Percentiles rank a stretch among this genome's conserved stretches.
These are phyloP conservation scores for Heteropelma amictum DNA, from an alignment of 2,888 invertebrate genomes.

Conservation along the genomic window DNA sequence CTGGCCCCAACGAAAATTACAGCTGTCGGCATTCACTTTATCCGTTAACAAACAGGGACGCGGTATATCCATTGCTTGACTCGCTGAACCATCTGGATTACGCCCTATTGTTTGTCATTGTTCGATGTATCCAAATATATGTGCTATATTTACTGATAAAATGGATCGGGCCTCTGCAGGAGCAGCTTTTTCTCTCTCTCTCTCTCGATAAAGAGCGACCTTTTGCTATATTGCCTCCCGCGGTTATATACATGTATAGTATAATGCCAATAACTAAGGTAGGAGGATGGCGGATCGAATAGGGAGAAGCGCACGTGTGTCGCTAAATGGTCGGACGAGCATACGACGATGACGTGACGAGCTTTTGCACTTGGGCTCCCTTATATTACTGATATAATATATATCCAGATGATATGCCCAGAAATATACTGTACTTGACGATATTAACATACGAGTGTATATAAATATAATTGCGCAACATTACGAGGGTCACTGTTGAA, in stretches of 20 bases:
- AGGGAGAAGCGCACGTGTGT: neutral
- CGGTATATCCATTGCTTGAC: neutral
- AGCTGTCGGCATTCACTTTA: neutral
- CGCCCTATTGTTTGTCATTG: neutral
- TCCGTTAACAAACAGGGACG: neutral
- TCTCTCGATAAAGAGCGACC: no score
- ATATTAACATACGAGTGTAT: no score
- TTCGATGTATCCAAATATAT: neutral
- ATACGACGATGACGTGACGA: slow-evolving; percentile 43
- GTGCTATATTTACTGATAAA: neutral
- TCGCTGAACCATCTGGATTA: neutral
- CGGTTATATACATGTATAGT: no score
- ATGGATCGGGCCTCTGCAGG: slow-evolving; percentile 1
- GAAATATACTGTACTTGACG: no score
- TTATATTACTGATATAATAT: no score
- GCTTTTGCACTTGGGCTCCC: slow-evolving; percentile 48
- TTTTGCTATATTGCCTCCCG: no score
- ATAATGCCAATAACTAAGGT: neutral
- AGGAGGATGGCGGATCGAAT: neutral
- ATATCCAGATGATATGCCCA: no score
- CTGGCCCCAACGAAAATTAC: neutral
- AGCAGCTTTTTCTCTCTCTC: neutral
- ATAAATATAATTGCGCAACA: no score
- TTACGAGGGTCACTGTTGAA: no score
- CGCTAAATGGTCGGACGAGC: neutral